Percentiles rank a stretch among this genome's conserved stretches.
These are phyloP conservation scores for Alloscopus bannaensis DNA, from an alignment of 2,888 invertebrate species.

Conservation along the genomic window DNA sequence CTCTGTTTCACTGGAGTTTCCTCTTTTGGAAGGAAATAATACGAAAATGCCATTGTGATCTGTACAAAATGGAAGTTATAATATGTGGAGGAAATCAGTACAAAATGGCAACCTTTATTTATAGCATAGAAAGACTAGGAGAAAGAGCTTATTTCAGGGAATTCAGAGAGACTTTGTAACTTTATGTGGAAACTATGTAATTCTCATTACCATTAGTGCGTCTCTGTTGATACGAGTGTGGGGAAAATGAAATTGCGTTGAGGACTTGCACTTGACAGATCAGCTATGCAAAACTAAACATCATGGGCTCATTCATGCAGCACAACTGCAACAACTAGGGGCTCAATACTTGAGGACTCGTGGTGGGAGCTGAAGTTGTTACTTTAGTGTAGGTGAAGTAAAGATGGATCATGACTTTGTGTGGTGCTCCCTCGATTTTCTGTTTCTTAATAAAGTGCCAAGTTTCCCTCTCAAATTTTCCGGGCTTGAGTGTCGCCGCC, in stretches of 20 bases:
- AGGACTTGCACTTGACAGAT: neutral
- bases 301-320: slow-evolving; percentile 23
- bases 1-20: slow-evolving; percentile 19
- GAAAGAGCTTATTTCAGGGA: slow-evolving; percentile 11
- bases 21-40: neutral
- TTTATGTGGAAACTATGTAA: slow-evolving; percentile 49
- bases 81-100: too few relatives aligned
- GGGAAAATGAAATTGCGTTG: neutral
- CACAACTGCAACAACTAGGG: slow-evolving; percentile 41
- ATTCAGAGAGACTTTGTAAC: slow-evolving; percentile 5
- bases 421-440: neutral
- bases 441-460: slow-evolving; percentile 36
- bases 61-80: slow-evolving; percentile 7
- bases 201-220: slow-evolving; percentile 46
- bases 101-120: slow-evolving; percentile 30
- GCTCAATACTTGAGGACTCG: slow-evolving; percentile 40
- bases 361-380: slow-evolving; percentile 4
- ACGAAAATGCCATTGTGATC: neutral
- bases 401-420: neutral
- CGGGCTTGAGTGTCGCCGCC: too few relatives aligned
- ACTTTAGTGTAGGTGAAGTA: neutral
- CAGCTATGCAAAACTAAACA: neutral
- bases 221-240: neutral
- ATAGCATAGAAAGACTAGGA: neutral
- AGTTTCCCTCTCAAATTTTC: too few relatives aligned